phyloP scores from a whole-genome alignment of 2,797 vertebrate genomes.

The Amazona ochrocephala region DNA sequence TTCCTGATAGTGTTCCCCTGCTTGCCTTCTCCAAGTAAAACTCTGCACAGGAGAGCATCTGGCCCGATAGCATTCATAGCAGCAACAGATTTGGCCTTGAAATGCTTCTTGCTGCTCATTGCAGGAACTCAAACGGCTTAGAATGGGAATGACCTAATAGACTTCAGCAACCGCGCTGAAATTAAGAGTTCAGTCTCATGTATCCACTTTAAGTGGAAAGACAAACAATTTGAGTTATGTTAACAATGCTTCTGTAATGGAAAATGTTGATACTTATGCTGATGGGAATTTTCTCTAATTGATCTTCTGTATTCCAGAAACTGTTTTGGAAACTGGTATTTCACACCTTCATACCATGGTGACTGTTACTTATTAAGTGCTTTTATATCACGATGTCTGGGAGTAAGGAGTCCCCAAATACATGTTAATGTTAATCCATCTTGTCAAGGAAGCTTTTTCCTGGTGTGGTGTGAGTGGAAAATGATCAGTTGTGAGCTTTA shows the following conservation, averaged over 20 bases:
- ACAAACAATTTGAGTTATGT: neutral
- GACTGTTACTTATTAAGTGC: neutral
- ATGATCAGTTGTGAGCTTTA: neutral
- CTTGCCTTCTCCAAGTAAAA: neutral
- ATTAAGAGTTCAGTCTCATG: neutral
- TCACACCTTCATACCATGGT: neutral
- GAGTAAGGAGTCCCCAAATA: constrained; percentile 3
- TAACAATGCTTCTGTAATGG: neutral
- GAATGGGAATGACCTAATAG: neutral
- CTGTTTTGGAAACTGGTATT: constrained; percentile 25
- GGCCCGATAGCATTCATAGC: neutral
- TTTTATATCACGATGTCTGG: neutral
- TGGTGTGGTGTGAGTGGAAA: neutral
- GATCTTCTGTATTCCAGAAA: constrained; percentile 10
- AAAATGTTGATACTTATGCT: neutral
- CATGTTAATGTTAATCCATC: neutral
- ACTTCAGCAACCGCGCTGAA: neutral
- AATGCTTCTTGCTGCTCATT: neutral
- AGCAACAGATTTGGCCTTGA: neutral
- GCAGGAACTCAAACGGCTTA: neutral
- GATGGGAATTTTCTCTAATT: constrained; percentile 26
- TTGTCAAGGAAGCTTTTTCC: constrained; percentile 6
- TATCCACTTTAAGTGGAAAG: neutral
- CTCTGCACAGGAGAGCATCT: neutral
- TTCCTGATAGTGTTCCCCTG: neutral